A percentile compares a stretch with the other conserved stretches of the same genome.
Conservation (phyloP, 1,140 invertebrate genomes). For the Hyles euphorbiae region DNA sequence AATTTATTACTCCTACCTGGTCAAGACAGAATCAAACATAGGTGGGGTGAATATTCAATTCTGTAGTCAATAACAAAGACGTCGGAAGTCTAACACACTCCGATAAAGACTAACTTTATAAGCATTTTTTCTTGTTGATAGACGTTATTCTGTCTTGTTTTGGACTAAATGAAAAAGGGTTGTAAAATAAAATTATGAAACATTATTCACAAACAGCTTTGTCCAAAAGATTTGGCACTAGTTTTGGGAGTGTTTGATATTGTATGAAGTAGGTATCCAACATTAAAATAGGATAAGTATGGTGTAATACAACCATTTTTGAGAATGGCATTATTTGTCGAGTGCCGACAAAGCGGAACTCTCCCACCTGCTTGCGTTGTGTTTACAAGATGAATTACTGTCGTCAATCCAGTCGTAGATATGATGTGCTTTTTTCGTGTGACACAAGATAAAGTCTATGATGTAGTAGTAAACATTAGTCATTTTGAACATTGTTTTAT, state of each 20-base stretch:
- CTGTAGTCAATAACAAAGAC: constrained; percentile 22
- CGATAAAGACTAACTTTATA: constrained; percentile 16
- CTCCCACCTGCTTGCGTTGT: constrained; percentile 12
- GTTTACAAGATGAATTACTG: constrained; percentile 16
- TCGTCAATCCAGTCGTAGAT: constrained; percentile 20
- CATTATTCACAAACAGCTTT: too few relatives aligned
- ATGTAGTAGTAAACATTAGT: constrained; percentile 14
- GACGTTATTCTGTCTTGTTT: not conserved
- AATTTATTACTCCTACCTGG: constrained; percentile 51
- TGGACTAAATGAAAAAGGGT: not conserved
- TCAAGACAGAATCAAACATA: constrained; percentile 26
- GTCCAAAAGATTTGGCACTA: too few relatives aligned
- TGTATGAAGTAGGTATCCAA: too few relatives aligned
- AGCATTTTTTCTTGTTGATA: not conserved
- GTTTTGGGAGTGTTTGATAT: too few relatives aligned
- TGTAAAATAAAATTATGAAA: too few relatives aligned
- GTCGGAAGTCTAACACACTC: constrained; percentile 22
- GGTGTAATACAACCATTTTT: too few relatives aligned
- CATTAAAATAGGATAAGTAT: too few relatives aligned
- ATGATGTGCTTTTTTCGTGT: constrained; percentile 17
- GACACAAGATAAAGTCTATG: constrained; percentile 23
- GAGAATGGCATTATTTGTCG: too few relatives aligned
- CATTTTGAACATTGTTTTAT: constrained; percentile 12
- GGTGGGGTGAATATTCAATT: not conserved
- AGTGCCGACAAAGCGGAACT: not conserved